phyloP scores from a whole-genome alignment of 2,888 invertebrate genomes.

The Drosophila atroscutellata region DNA sequence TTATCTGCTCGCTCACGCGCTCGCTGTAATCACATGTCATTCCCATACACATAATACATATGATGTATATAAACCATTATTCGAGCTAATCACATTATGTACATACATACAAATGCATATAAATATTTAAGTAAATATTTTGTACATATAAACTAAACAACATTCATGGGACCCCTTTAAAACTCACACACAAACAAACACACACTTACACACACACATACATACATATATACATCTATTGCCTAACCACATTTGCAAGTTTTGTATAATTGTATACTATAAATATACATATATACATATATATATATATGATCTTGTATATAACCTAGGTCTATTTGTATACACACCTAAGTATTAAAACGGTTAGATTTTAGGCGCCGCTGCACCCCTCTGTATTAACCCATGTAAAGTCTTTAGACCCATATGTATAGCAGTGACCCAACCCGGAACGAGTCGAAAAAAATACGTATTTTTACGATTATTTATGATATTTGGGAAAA shows the following conservation, averaged over 20 bases:
- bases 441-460: background rate
- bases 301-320: conserved; percentile 38
- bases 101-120: conserved; percentile 29
- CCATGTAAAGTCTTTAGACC: conserved; percentile 25
- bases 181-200: conserved; percentile 1
- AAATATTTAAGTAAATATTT: conserved; percentile 8
- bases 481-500: conserved; percentile 11
- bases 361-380: conserved; percentile 35
- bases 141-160: conserved; percentile 29
- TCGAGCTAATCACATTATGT: conserved; percentile 52
- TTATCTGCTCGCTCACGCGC: conserved; percentile 25
- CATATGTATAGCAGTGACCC: background rate
- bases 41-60: conserved; percentile 12
- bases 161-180: conserved; percentile 9
- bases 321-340: conserved; percentile 61
- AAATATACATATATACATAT: background rate
- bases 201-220: background rate
- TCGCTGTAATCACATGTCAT: conserved; percentile 47
- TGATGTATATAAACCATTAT: conserved; percentile 25
- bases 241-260: conserved; percentile 62
- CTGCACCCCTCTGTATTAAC: conserved; percentile 28
- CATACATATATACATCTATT: conserved; percentile 8
- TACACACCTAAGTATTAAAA: conserved; percentile 44
- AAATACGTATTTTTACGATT: background rate
- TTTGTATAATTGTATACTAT: background rate